Evolutionary conservation across 2,797 vertebrate genomes (phyloP).

Genomic region (Crocidura indochinensis): DNA sequence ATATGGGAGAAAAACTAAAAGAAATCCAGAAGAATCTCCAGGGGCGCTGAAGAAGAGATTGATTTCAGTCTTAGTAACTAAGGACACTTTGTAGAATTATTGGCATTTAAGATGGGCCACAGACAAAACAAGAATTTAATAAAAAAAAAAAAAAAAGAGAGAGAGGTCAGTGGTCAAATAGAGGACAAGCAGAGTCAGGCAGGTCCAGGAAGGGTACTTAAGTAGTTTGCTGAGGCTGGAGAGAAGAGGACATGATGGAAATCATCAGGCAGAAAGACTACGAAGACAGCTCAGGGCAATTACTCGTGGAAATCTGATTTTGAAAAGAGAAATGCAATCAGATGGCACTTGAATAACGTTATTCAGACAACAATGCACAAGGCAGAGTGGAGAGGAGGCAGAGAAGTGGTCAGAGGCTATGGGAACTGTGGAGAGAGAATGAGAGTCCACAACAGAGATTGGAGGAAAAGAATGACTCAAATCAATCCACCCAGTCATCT

Average conservation of each 20-base stretch:
- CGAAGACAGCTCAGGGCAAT: neutral
- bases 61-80: neutral
- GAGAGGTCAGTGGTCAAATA: neutral
- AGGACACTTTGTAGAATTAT: conserved; percentile 17
- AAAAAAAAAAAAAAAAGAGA: conserved; percentile 32
- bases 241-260: neutral
- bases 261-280: neutral
- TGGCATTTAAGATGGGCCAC: neutral
- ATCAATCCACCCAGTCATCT: too few species aligned
- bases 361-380: neutral
- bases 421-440: neutral
- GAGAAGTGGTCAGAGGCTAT: neutral
- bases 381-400: neutral
- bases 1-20: neutral
- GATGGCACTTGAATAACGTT: neutral
- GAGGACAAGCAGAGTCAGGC: conserved; percentile 10
- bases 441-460: neutral
- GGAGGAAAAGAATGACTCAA: neutral
- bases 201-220: neutral
- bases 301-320: neutral
- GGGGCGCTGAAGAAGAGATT: neutral
- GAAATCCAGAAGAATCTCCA: neutral
- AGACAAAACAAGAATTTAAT: conserved; percentile 26
- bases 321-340: neutral
- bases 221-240: conserved; percentile 31